Evolutionary conservation across 2,888 invertebrate species (phyloP).

Genomic region (Nomada goodeniana): DNA sequence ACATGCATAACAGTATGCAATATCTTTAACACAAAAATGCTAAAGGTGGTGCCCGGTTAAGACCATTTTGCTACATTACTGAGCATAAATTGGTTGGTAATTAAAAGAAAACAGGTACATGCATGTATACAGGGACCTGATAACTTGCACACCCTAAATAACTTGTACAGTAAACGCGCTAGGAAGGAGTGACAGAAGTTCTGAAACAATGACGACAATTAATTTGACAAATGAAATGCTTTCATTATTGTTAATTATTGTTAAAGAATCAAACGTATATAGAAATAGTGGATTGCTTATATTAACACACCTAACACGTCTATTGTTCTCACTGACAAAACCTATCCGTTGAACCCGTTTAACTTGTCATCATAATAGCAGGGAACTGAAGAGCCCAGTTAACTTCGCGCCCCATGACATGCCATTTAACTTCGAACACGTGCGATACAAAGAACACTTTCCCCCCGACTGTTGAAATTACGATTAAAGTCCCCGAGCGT

Average conservation of each 20-base stretch:
- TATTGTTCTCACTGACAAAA: not conserved
- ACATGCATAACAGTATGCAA: no score
- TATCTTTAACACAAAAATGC: no score
- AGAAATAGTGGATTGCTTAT: no score
- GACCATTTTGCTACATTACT: no score
- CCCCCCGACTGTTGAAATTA: conserved; percentile 43
- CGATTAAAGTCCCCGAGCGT: conserved; percentile 48
- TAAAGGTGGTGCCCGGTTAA: no score
- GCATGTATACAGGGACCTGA: no score
- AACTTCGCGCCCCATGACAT: conserved; percentile 25
- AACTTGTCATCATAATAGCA: conserved; percentile 8
- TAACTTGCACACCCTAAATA: no score
- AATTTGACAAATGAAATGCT: not conserved
- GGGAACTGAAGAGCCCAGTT: conserved; percentile 16
- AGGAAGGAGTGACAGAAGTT: not conserved
- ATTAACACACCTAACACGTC: no score
- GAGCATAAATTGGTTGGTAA: no score
- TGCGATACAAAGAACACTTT: conserved; percentile 38
- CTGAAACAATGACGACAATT: not conserved
- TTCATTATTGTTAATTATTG: no score
- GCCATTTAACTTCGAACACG: conserved; percentile 24
- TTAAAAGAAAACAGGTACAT: no score
- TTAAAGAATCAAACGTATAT: no score
- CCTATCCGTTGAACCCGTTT: not conserved
- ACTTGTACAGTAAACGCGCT: not conserved